Evolutionary conservation across 2,888 invertebrate species (phyloP), one percentile per base, ranked within the genome.

Genomic region (Ypsolopha sequella): DNA sequence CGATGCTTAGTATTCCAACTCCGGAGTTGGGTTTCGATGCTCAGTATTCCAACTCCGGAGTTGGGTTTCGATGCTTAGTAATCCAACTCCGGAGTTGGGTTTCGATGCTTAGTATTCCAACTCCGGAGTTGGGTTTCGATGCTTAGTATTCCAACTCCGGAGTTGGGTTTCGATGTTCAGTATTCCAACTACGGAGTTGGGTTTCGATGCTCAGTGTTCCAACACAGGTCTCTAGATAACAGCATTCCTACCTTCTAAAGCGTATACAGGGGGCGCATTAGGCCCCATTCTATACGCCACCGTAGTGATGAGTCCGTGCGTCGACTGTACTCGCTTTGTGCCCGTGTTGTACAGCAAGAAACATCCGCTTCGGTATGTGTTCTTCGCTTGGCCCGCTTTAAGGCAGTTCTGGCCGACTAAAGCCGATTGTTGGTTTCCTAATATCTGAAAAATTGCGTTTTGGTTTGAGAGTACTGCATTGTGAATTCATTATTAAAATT

Each of bases 361-460:
- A 62, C 98, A 98, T 0, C 98, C 98, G 50, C 97, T 96, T 6
- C 97, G 89, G 70, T 95, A 99, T 0, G 98, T 98, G 73, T 95
- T 96, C 81, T 99, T 99, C 0, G 97, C 96, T 67, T 95, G 93
- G 0, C 98, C 98, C 0, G 92, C 91, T 52, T 91, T 90, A 44
- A 97, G 89, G 66, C 98, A 98, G 73, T 93, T 91, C 73, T 98
- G 97, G 0, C 98, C 98, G 0, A 98, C 91, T 10, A 98, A 77
- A 0, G 97, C 96, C 0, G 98, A 93, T 73, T 98, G 98, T 73
- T 99, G 99, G 79, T 99, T 99, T 24, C 98, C 98, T 67, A 98
- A 80, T 70, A 96, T 95, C 91, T 96, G 72, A 10, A 64, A 53
- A 36, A n/a, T n/a, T 7, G 4, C 24, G 24, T 24, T 24, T 24